Percentiles rank a stretch among this genome's conserved stretches.
Conservation (phyloP, 2,888 invertebrate species). For the Eurytoma adleriae region DNA sequence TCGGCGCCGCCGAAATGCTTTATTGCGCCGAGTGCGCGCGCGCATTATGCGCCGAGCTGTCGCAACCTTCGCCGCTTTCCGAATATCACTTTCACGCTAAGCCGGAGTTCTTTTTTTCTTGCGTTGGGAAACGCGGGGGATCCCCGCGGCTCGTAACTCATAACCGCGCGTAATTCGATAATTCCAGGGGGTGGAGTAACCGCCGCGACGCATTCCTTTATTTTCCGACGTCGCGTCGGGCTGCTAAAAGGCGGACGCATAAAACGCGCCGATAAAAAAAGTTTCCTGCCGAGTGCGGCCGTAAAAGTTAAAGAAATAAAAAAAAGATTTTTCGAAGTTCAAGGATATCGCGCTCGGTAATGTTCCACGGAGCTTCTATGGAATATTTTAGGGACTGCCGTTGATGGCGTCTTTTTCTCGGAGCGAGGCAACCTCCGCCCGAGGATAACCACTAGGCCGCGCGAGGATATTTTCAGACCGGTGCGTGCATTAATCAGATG, state of each 20-base stretch:
- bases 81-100: slow-evolving; percentile 39
- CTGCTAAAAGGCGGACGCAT: background rate
- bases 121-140: slow-evolving; percentile 18
- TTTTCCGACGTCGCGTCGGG: no score
- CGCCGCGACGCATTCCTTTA: no score
- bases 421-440: background rate
- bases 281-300: background rate
- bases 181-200: no score
- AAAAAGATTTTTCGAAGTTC: background rate
- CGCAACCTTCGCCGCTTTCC: slow-evolving; percentile 40
- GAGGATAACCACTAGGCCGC: background rate
- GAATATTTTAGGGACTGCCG: background rate
- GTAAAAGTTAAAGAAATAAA: background rate
- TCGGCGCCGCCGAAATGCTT: slow-evolving; percentile 4
- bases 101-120: background rate
- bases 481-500: no score
- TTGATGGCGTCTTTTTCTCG: background rate
- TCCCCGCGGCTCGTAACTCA: no score
- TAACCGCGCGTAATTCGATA: no score
- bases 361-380: background rate
- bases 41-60: background rate
- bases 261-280: background rate
- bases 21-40: background rate
- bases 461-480: background rate
- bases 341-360: background rate